phyloP scores from a whole-genome alignment of 2,113 vertebrate species.

The Embiotoca jacksoni region DNA sequence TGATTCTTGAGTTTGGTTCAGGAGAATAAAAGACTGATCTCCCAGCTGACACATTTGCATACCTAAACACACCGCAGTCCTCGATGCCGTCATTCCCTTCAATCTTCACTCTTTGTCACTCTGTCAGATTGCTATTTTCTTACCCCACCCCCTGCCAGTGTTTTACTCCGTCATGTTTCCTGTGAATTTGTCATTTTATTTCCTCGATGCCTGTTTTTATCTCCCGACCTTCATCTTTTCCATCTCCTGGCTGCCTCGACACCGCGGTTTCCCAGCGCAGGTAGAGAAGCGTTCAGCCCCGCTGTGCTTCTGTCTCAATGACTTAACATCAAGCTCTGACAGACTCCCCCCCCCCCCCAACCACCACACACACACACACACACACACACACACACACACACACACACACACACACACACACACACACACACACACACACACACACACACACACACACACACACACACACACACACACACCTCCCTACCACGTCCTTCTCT shows the following conservation, averaged over 20 bases:
- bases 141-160: conserved; percentile 11
- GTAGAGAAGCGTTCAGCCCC: conserved; percentile 73
- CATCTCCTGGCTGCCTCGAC: conserved; percentile 55
- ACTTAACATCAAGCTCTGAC: conserved; percentile 77
- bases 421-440: no score
- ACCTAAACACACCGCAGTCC: conserved; percentile 24
- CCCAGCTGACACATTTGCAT: conserved; percentile 30
- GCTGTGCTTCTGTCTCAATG: conserved; percentile 73
- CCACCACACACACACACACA: no score
- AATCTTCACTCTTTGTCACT: conserved; percentile 44
- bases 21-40: conserved; percentile 10
- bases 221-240: conserved; percentile 65
- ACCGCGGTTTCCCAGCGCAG: conserved; percentile 60
- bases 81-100: conserved; percentile 21
- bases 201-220: conserved; percentile 61
- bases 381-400: no score
- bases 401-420: no score
- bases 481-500: conserved; percentile 30
- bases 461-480: not conserved
- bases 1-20: conserved; percentile 10
- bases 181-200: conserved; percentile 67
- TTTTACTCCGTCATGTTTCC: conserved; percentile 44
- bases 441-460: no score
- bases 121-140: conserved; percentile 53
- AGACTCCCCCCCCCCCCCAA: conserved; percentile 23